phyloP scores from a whole-genome alignment of 2,888 invertebrate genomes.

The Dromius quadrimaculatus region DNA sequence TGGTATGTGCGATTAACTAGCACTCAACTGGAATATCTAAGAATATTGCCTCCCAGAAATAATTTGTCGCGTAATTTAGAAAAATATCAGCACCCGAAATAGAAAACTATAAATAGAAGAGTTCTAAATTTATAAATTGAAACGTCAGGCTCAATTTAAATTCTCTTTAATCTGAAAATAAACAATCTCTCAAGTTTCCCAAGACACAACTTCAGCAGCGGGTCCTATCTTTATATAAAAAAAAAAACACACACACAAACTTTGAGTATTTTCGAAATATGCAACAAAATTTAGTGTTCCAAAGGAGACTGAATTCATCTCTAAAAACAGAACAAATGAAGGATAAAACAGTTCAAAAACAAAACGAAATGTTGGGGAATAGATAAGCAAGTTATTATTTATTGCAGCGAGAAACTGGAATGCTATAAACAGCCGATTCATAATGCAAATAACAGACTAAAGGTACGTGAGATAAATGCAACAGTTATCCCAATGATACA shows the following conservation, averaged over 20 bases:
- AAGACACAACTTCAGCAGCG: conserved; percentile 19
- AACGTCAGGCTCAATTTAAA: conserved; percentile 26
- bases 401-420: not conserved
- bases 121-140: conserved; percentile 33
- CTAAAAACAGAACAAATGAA: conserved; percentile 6
- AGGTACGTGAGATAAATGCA: conserved; percentile 10
- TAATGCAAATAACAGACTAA: too few relatives aligned
- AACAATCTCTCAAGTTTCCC: conserved; percentile 6
- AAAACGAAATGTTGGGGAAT: too few relatives aligned
- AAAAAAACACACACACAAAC: too few relatives aligned
- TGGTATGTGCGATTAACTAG: too few relatives aligned
- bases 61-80: conserved; percentile 6
- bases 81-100: not conserved
- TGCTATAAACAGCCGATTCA: conserved; percentile 12
- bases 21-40: too few relatives aligned
- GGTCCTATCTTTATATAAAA: conserved; percentile 10
- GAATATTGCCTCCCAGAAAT: not conserved
- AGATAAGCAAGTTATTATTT: conserved; percentile 11
- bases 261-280: conserved; percentile 2
- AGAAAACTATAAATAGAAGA: conserved; percentile 20
- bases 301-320: not conserved
- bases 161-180: conserved; percentile 41
- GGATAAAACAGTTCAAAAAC: not conserved
- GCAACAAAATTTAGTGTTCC: not conserved
- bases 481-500: too few relatives aligned